Evolutionary conservation across 2,888 invertebrate genomes (phyloP), one percentile per base, ranked within the genome.

Genomic region (Steinernema scapterisci): DNA sequence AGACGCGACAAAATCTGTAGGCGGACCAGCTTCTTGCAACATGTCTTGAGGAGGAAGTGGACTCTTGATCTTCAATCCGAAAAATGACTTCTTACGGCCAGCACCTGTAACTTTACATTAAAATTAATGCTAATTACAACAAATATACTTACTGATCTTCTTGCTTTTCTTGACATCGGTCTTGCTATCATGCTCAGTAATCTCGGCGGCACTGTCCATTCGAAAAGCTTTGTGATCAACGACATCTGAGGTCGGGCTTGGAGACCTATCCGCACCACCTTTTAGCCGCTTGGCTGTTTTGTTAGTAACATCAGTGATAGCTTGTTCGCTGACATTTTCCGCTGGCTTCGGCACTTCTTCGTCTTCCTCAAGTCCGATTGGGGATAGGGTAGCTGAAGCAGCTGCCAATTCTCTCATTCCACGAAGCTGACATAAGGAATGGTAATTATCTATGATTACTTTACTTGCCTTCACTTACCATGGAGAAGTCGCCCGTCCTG

Each of bases 291-390:
- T n/a, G n/a, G n/a, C 56, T n/a, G 46, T 46, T 56, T 46, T 25
- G 43, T 71, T 38, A 45, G 51, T 48, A 6, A 51, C 74, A 16
- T 48, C 19, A 2, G 52, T 25, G 54, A 19, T 73, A n/a, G 6
- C 52, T 25, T 11, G 2, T 51, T 6, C 54, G 6, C 3, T 21
- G n/a, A 9, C 19, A 38, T 19, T 5, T 1, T 9, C 23, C 52
- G 54, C 6, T 63, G 48, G 51, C 45, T 6, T 27, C 19, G 44
- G 44, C 16, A 83, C 82, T 27, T 76, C 74, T 73, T 83, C 83
- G 70, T 83, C 75, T 70, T 82, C 83, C 70, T 83, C 83, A 25
- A 83, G 74, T 52, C 83, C 83, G 19, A 83, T 73, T 1, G 83
- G 83, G 0, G 79, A 79, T 0, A 83, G 75, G 0, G 80, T 81